Evolutionary conservation across 64 coral and sea anemone species (phyloP), one percentile per base, ranked within the genome.

Genomic region (Anthopleura sola): DNA sequence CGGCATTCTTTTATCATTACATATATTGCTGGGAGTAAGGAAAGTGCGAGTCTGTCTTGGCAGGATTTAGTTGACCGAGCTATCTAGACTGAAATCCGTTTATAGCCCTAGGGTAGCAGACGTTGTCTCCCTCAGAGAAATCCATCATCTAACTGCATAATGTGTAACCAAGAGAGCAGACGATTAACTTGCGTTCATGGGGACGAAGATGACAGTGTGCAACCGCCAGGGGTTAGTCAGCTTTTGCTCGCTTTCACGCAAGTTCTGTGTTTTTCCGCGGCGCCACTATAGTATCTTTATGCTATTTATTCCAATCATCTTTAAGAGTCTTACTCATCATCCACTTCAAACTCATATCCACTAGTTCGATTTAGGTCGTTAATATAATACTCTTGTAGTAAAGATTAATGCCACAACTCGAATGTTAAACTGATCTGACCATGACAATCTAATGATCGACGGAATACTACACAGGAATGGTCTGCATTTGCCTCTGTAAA

Each of bases 251-350:
- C 8, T 79, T 48, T 19, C 76, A 38, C 76, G 44, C 76, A 79
- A 47, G 37, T 34, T 53, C 12, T 53, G 50, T 23, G 37, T 79
- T 23, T 79, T 79, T 79, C 76, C 15, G 66, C 29, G 28, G 76
- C 36, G 39, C 76, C 76, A 37, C 37, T 79, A 2, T 44, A 47
- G n/a, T 71, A 46, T 46, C 19, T 26, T 38, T 47, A 44, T 18
- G 31, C 18, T 79, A 38, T 48, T 79, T 48, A 79, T 46, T 79
- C 37, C 82, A 29, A 36, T 83, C 50, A 57, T 36, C 48, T 54
- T 83, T 36, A 83, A 83, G 82, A 57, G 82, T 83, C 24, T 83
- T 54, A 83, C 23, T 83, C 82, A 83, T 83, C 82, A 83, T 83
- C 82, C 82, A 83, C 82, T 83, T 83, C 82, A 83, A 38, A 83